These are phyloP conservation scores for Oxyscelio sp. DNA, from an alignment of 2,888 invertebrate genomes.

Conservation along the genomic window DNA sequence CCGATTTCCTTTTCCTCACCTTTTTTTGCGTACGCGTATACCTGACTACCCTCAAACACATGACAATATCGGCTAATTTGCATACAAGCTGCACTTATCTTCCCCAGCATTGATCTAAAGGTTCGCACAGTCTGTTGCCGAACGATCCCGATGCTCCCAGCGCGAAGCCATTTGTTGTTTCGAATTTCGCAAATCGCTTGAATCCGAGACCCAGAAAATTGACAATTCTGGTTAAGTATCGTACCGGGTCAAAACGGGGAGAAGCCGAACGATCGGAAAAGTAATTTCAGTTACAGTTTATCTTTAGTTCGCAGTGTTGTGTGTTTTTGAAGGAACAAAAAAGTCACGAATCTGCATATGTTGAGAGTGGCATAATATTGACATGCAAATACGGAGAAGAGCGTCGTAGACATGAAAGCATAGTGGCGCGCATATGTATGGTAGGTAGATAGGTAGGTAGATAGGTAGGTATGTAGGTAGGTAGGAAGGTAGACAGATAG, in stretches of 20 bases:
- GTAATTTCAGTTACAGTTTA: slow-evolving; percentile 17
- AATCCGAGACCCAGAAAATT: too few species aligned
- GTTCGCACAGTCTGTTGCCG: neutral
- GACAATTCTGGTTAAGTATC: neutral
- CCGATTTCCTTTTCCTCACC: slow-evolving; percentile 25
- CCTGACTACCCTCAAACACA: slow-evolving; percentile 80
- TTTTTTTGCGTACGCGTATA: slow-evolving; percentile 43
- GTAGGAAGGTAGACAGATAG: slow-evolving; percentile 45
- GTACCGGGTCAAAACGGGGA: neutral
- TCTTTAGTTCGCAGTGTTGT: slow-evolving; percentile 59
- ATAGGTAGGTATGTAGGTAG: too few species aligned
- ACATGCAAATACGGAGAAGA: slow-evolving; percentile 82
- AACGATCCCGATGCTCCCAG: neutral
- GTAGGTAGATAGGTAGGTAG: slow-evolving; percentile 44
- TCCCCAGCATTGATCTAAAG: slow-evolving; percentile 17
- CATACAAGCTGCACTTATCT: slow-evolving; percentile 81
- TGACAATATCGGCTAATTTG: slow-evolving; percentile 85
- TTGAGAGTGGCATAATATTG: slow-evolving; percentile 82
- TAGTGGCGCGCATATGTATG: slow-evolving; percentile 23
- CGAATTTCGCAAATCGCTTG: neutral
- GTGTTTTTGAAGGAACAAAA: slow-evolving; percentile 64
- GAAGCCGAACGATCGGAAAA: slow-evolving; percentile 1
- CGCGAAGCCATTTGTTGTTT: neutral
- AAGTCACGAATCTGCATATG: slow-evolving; percentile 80
- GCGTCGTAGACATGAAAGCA: slow-evolving; percentile 56